phyloP scores from a whole-genome alignment of 2,113 vertebrate genomes.

The Tinamus guttatus region DNA sequence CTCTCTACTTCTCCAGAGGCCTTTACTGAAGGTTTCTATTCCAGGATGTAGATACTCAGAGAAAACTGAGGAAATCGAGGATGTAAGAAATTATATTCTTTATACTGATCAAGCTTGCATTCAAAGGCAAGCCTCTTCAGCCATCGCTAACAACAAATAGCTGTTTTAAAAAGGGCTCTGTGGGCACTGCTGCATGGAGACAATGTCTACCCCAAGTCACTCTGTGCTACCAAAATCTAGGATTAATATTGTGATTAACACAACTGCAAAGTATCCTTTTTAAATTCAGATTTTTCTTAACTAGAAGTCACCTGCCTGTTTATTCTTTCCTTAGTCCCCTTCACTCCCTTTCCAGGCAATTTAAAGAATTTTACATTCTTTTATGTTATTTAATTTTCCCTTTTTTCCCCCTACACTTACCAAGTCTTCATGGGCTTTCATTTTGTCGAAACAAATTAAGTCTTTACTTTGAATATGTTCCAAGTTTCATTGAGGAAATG shows the following conservation, averaged over 20 bases:
- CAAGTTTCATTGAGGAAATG: background rate
- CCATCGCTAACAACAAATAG: background rate
- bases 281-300: background rate
- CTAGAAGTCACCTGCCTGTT: background rate
- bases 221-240: background rate
- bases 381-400: background rate
- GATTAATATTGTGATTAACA: background rate
- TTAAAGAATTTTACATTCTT: background rate
- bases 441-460: conserved; percentile 2
- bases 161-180: background rate
- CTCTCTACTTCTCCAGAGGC: background rate
- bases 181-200: background rate
- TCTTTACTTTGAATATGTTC: background rate
- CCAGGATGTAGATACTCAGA: background rate
- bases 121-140: background rate
- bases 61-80: background rate
- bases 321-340: background rate
- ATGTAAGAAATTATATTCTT: background rate
- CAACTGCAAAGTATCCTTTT: background rate
- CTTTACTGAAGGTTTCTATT: background rate
- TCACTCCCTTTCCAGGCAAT: background rate
- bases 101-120: background rate
- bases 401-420: background rate
- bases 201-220: background rate
- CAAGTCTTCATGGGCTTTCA: background rate